Base-by-base conservation (phyloP, 30 jellyfish, hydroid and myxozoan genomes). In the Aurelia sp. region DNA sequence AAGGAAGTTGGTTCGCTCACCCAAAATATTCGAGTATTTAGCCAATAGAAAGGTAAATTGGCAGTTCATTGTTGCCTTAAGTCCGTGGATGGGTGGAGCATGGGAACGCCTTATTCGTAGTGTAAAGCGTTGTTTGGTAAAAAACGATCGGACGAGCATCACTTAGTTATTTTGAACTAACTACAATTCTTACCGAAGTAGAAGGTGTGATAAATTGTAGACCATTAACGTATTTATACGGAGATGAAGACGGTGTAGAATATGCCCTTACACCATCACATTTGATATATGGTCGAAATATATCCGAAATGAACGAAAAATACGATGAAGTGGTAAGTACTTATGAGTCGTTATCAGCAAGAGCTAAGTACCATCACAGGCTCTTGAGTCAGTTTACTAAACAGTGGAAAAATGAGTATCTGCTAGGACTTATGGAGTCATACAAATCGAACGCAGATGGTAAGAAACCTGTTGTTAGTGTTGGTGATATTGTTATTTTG, bases 331-430 rank as follows among this genome's bases (percentile, higher is more conserved):
- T 68, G 75, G 67, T 83, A 16, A 83, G 88, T 35, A 68, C 92
- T 11, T 33, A 83, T 21, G 92, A 83, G 55, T 5, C 65, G 9
- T 63, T 83, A 21, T 61, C 87, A 21, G 55, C 38, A 0, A 50
- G 88, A 51, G 76, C 72, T 18, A 83, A 83, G 66, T 55, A 83
- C 15, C 78, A 72, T 20, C 63, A 38, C 20, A 40, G 65, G 31
- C 27, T 83, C 6, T 57, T 83, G 40, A 31, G 52, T 5, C 78
- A 70, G 19, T 83, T 83, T 40, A 21, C 78, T 13, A 83, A 69
- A 68, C 38, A 57, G 63, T 83, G 92, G 88, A 71, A 55, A 83
- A 68, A 68, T 48, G 90, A 83, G 67, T 83, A 83, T n/a, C n/a
- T n/a, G 18, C 53, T 83, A 30, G 76, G 68, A 3, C 65, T 69